Percentiles rank a stretch among this genome's conserved stretches.
phyloP scores from a whole-genome alignment of 2,113 vertebrate genomes.

The Microcebus jonahi region DNA sequence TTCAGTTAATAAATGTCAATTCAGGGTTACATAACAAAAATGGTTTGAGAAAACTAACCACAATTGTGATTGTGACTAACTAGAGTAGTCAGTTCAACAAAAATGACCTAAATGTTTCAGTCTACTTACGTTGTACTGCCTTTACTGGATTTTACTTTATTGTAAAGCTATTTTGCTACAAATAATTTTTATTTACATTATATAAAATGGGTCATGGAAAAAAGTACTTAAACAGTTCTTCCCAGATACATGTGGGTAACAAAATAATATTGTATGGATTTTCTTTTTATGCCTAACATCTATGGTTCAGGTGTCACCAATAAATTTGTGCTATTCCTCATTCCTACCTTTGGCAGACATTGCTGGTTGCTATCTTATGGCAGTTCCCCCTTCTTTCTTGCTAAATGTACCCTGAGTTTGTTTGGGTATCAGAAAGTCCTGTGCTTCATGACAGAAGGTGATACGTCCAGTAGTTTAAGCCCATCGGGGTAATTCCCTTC shows the following conservation, averaged over 20 bases:
- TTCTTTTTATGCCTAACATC: not conserved
- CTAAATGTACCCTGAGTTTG: not conserved
- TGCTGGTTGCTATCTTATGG: not conserved
- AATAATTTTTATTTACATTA: slow-evolving; percentile 9
- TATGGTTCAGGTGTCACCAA: not conserved
- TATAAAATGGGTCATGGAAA: not conserved
- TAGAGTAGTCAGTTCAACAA: not conserved
- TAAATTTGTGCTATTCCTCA: not conserved
- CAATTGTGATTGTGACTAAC: not conserved
- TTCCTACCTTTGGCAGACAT: not conserved
- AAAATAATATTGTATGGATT: not conserved
- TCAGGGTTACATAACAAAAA: not conserved
- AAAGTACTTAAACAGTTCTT: slow-evolving; percentile 4
- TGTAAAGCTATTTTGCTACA: not conserved
- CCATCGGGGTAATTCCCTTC: not conserved
- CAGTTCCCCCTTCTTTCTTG: not conserved
- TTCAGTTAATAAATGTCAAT: not conserved
- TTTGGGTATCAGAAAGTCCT: not conserved
- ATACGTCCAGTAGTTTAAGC: not conserved
- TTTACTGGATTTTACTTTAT: slow-evolving; percentile 4
- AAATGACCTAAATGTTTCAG: not conserved
- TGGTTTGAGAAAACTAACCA: not conserved
- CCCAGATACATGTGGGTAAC: not conserved
- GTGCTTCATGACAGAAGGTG: not conserved
- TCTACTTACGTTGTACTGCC: not conserved